Percentiles rank a stretch among this genome's conserved stretches.
Conservation (phyloP, 2,797 vertebrate genomes). For the Alcedo quadribrachys region DNA sequence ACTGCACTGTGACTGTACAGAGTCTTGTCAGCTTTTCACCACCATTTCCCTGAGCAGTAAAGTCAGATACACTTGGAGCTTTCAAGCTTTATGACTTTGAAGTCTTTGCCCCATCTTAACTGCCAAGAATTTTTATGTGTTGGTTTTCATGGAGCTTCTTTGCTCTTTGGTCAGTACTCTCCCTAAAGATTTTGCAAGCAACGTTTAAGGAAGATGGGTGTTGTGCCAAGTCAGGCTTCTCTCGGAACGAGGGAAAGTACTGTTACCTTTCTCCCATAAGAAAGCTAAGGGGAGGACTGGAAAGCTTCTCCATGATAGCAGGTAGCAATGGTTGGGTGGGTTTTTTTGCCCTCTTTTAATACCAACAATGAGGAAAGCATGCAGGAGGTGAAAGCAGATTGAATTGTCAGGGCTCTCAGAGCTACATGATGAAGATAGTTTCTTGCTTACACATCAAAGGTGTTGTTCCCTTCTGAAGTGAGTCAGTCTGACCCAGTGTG, state of each 20-base stretch:
- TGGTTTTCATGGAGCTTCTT: not conserved
- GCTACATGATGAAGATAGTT: not conserved
- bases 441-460: conserved; percentile 19
- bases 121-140: not conserved
- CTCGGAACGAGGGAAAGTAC: not conserved
- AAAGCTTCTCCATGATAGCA: not conserved
- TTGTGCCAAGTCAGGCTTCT: not conserved
- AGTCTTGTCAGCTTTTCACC: not conserved
- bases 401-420: not conserved
- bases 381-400: not conserved
- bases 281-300: not conserved
- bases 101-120: not conserved
- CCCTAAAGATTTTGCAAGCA: not conserved
- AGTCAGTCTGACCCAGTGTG: not conserved
- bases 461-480: not conserved
- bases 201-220: not conserved
- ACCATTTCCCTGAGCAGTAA: not conserved
- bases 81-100: not conserved
- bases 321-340: not conserved
- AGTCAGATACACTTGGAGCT: not conserved
- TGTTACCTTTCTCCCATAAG: not conserved
- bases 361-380: not conserved
- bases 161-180: conserved; percentile 33
- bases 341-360: not conserved
- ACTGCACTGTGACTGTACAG: too few species aligned